Evolutionary conservation across 1,140 invertebrate genomes (phyloP), one percentile per base, ranked within the genome.

Genomic region (Drosophila elegans): DNA sequence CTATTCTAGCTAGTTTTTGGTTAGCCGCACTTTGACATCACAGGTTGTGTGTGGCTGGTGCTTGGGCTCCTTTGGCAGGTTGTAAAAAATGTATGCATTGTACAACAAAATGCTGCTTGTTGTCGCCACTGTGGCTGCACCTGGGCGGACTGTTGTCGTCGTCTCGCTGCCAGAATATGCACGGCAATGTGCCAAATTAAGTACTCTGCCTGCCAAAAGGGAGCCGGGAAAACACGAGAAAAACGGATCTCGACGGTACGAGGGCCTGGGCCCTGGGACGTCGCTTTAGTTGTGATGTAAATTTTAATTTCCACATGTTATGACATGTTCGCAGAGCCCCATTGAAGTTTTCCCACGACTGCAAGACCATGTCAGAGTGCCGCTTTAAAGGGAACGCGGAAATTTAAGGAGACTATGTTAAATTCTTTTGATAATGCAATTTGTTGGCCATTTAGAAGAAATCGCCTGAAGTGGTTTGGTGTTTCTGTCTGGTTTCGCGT

Each of bases 221-320:
- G 25, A 29, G 21, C 10, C 1, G 32, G 11, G 38, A 62, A 21
- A 34, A 32, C 25, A 39, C 34, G 55, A 41, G 39, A 42, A 49
- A 72, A 55, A 46, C 34, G 54, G 46, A 54, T 34, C 49, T 60
- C 42, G 42, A 32, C 46, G 44, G 52, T 49, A 61, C 55, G 52
- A 32, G 55, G 44, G 56, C 44, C 68, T 39, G 64, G 27, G 60
- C 49, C 67, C 16, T 21, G 56, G 55, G 44, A 63, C 64, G 75
- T 62, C 79, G 83, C 79, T 86, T 86, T 88, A 88, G 83, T 88
- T 86, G 83, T 69, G 83, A 88, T 83, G 79, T 88, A 88, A 81
- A 86, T 88, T 86, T 88, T 88, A 88, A 86, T 86, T 86, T 86
- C 63, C 75, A 72, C 83, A 79, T 86, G 83, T 86, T 86, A 80